Percentiles rank a stretch among this genome's conserved stretches.
Evolutionary conservation across 2,888 invertebrate genomes (phyloP).

Genomic region (Aleiodes alternator): DNA sequence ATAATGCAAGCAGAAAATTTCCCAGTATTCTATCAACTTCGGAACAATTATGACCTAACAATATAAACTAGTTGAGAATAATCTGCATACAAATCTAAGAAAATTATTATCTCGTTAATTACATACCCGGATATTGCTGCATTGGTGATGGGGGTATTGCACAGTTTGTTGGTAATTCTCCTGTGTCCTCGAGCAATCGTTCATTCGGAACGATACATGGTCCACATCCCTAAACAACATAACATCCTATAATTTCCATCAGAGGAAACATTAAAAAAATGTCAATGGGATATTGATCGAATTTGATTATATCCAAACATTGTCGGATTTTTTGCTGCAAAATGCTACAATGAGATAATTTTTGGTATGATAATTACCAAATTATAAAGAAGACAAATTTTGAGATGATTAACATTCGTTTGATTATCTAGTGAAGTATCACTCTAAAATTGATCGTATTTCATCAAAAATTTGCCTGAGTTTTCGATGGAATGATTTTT

Average conservation of each 20-base stretch:
- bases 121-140: slow-evolving; percentile 70
- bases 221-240: slow-evolving; percentile 63
- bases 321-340: too few relatives aligned
- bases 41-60: neutral
- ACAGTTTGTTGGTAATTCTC: slow-evolving; percentile 67
- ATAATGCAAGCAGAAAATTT: too few relatives aligned
- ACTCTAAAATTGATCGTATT: neutral
- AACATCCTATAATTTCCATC: neutral
- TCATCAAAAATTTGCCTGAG: too few relatives aligned
- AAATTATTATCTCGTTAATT: slow-evolving; percentile 30
- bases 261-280: neutral
- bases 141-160: slow-evolving; percentile 70
- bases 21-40: too few relatives aligned
- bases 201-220: slow-evolving; percentile 69
- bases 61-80: neutral
- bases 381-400: too few relatives aligned
- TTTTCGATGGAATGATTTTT: too few relatives aligned
- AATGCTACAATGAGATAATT: too few relatives aligned
- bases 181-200: slow-evolving; percentile 56
- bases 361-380: too few relatives aligned
- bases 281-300: too few relatives aligned
- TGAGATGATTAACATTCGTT: too few relatives aligned
- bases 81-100: neutral
- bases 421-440: neutral
- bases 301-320: too few relatives aligned